These are phyloP conservation scores for Sipha flava DNA, from an alignment of 1,140 invertebrate genomes.

Conservation along the genomic window DNA sequence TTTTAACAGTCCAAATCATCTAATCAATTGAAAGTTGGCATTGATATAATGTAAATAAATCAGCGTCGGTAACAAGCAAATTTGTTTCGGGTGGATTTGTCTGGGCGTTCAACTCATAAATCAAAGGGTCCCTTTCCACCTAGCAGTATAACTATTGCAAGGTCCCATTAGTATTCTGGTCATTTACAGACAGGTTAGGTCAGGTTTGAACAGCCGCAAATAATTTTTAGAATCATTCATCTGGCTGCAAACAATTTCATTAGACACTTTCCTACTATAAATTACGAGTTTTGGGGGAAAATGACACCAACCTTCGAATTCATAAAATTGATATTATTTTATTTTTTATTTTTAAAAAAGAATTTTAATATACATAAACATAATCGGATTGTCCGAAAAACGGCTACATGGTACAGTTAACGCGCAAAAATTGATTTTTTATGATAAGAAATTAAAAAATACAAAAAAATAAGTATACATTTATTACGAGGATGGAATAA, in stretches of 20 bases:
- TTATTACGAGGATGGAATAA: too few relatives aligned
- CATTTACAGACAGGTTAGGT: neutral
- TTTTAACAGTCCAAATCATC: neutral
- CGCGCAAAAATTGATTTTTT: too few relatives aligned
- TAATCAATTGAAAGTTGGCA: neutral
- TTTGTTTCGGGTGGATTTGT: neutral
- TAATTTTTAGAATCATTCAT: neutral
- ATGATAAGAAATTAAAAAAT: too few relatives aligned
- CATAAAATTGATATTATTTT: too few relatives aligned
- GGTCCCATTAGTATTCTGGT: neutral
- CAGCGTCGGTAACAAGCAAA: constrained; percentile 9
- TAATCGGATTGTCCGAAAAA: too few relatives aligned
- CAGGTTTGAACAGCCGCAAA: neutral
- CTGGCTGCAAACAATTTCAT: neutral
- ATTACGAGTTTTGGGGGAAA: too few relatives aligned
- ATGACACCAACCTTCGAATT: too few relatives aligned
- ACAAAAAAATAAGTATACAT: too few relatives aligned
- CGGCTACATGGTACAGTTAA: too few relatives aligned
- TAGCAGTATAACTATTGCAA: too few relatives aligned
- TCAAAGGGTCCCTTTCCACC: neutral
- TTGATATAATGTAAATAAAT: constrained; percentile 32
- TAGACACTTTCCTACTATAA: neutral
- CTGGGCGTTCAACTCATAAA: neutral
- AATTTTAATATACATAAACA: too few relatives aligned
- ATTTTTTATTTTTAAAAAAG: too few relatives aligned